Conservation (phyloP, 2,797 vertebrate genomes). For the Sebastes nivosus region DNA sequence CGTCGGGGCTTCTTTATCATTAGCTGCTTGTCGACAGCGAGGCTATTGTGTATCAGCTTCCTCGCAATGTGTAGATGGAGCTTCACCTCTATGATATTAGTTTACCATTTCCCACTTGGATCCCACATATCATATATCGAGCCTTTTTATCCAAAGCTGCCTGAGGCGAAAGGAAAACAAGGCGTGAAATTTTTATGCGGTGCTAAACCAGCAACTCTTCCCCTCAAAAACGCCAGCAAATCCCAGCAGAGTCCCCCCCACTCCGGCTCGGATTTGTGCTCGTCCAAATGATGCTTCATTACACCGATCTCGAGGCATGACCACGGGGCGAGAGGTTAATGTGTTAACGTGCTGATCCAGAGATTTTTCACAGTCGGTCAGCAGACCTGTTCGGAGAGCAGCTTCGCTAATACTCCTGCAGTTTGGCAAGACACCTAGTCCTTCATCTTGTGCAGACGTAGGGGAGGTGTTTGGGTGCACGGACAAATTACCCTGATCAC, state of each 20-base stretch:
- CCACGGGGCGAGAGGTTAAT: conserved; percentile 41
- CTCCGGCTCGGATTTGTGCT: neutral
- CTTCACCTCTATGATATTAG: conserved; percentile 19
- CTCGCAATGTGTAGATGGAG: neutral
- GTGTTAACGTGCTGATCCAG: conserved; percentile 31
- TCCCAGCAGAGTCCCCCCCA: neutral
- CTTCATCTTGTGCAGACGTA: conserved; percentile 35
- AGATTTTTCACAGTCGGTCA: conserved; percentile 35
- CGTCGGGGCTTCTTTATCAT: conserved; percentile 4
- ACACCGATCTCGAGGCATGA: conserved; percentile 23
- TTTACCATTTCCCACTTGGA: conserved; percentile 13
- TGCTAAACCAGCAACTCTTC: conserved; percentile 1
- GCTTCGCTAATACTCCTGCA: neutral
- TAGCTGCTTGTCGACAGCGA: neutral
- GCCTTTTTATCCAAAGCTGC: conserved; percentile 15
- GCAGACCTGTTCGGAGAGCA: conserved; percentile 13
- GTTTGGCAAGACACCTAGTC: conserved; percentile 22
- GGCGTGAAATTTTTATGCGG: conserved; percentile 15
- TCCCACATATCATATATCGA: neutral
- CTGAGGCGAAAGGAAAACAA: conserved; percentile 20
- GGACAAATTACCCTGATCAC: conserved; percentile 64
- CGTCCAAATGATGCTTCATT: conserved; percentile 37
- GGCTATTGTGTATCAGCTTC: neutral
- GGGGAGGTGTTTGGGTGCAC: conserved; percentile 26
- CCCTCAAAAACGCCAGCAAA: neutral